These are phyloP conservation scores for Copidosoma aretas DNA, from an alignment of 2,888 invertebrate genomes.

Conservation along the genomic window DNA sequence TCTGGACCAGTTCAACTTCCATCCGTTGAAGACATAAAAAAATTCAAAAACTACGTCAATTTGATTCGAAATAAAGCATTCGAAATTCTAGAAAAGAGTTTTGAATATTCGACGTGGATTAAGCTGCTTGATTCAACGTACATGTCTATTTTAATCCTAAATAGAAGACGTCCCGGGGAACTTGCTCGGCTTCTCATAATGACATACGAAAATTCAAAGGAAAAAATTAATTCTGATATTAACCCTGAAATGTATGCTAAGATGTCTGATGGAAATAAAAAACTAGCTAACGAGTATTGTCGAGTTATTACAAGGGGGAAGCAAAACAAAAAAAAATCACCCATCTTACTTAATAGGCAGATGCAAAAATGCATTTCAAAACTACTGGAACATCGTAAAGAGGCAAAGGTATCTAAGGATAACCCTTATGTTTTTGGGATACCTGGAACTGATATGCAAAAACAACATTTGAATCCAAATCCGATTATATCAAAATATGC, in stretches of 20 bases:
- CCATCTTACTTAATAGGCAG: not conserved
- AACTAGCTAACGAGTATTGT: not conserved
- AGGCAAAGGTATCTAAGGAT: not conserved
- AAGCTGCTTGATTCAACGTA: not conserved
- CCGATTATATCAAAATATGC: not conserved
- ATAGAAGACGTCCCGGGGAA: slow-evolving; percentile 16
- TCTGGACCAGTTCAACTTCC: not conserved
- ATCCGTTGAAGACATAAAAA: not conserved
- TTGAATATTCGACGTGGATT: not conserved
- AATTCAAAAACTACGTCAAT: not conserved
- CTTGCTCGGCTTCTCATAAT: not conserved
- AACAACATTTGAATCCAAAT: not conserved
- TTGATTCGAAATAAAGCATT: not conserved
- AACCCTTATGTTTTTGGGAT: slow-evolving; percentile 9
- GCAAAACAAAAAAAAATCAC: slow-evolving; percentile 8
- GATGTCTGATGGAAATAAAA: not conserved
- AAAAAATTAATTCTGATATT: not conserved
- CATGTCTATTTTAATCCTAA: slow-evolving; percentile 2
- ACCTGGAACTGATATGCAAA: not conserved
- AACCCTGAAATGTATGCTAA: not conserved
- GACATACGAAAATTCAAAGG: not conserved
- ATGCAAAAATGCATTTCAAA: not conserved
- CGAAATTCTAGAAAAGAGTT: not conserved
- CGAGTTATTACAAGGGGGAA: slow-evolving; percentile 10
- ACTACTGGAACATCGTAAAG: not conserved